phyloP scores from a whole-genome alignment of 1,140 invertebrate genomes.

The Agrypnia vestita region DNA sequence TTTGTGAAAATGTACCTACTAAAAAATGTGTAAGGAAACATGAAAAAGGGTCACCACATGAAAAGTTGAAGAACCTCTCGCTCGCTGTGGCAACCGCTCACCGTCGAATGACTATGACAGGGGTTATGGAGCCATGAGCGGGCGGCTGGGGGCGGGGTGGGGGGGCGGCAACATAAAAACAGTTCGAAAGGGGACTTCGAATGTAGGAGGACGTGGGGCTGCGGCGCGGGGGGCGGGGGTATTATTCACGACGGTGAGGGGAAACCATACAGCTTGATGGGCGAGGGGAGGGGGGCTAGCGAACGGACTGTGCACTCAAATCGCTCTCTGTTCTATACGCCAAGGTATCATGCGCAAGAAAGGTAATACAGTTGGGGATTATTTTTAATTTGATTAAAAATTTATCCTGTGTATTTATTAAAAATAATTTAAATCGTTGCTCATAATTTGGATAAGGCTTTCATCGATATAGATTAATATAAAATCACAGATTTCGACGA shows the following conservation, averaged over 20 bases:
- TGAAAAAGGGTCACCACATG: not conserved
- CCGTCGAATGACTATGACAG: conserved; percentile 47
- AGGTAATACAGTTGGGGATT: not conserved
- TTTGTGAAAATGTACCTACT: not conserved
- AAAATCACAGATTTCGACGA: too few relatives aligned
- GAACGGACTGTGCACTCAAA: conserved; percentile 61
- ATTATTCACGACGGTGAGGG: conserved; percentile 59
- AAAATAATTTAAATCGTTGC: too few relatives aligned
- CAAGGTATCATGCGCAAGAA: conserved; percentile 14
- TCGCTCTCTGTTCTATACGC: conserved; percentile 60
- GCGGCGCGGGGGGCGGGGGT: conserved; percentile 35
- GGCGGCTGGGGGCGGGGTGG: not conserved
- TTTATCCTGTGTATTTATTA: too few relatives aligned
- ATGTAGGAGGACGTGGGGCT: conserved; percentile 31
- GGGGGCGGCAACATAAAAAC: conserved; percentile 59
- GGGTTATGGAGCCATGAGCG: conserved; percentile 39
- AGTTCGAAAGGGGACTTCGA: conserved; percentile 58
- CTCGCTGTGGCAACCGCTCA: conserved; percentile 41
- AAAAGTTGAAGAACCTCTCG: conserved; percentile 15
- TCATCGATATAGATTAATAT: too few relatives aligned
- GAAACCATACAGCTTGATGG: conserved; percentile 46
- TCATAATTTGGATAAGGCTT: too few relatives aligned
- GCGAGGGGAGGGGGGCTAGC: conserved; percentile 29
- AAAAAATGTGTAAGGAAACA: not conserved
- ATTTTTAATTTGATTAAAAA: not conserved